Percentiles rank a stretch among this genome's conserved stretches.
Conservation (phyloP, 2,113 vertebrate species). For the Eudyptes chrysolophus region DNA sequence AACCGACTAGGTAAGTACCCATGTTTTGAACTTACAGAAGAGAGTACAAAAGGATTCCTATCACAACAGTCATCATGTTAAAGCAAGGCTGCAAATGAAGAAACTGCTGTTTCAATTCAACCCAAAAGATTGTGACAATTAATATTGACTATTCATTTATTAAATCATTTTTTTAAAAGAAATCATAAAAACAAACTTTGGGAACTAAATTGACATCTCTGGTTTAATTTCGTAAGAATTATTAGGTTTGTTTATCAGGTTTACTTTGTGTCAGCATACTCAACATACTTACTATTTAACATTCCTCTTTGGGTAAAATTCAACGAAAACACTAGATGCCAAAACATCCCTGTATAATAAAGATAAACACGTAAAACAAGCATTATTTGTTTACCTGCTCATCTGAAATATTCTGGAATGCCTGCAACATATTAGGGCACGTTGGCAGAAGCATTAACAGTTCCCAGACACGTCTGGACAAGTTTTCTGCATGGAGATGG, state of each 20-base stretch:
- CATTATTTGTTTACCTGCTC: conserved; percentile 81
- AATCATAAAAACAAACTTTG: background rate
- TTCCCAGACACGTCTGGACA: conserved; percentile 97
- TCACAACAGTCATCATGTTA: background rate
- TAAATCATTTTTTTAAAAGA: background rate
- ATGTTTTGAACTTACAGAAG: background rate
- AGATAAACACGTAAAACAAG: background rate
- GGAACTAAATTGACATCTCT: background rate
- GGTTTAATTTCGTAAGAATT: background rate
- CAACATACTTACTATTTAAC: background rate
- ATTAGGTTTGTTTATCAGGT: background rate
- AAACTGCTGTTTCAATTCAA: background rate
- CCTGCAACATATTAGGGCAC: conserved; percentile 97
- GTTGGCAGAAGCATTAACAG: conserved; percentile 97
- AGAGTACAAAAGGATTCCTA: background rate
- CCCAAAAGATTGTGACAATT: background rate
- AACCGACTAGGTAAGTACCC: background rate
- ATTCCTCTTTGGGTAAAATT: background rate
- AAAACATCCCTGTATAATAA: background rate
- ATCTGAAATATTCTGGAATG: conserved; percentile 97
- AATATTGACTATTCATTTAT: background rate
- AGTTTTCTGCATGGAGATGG: conserved; percentile 96
- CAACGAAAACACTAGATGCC: background rate
- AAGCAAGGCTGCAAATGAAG: background rate
- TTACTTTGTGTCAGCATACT: background rate